Base-by-base conservation (phyloP, 2,888 invertebrate species). In the Yponomeuta plumbellus region DNA sequence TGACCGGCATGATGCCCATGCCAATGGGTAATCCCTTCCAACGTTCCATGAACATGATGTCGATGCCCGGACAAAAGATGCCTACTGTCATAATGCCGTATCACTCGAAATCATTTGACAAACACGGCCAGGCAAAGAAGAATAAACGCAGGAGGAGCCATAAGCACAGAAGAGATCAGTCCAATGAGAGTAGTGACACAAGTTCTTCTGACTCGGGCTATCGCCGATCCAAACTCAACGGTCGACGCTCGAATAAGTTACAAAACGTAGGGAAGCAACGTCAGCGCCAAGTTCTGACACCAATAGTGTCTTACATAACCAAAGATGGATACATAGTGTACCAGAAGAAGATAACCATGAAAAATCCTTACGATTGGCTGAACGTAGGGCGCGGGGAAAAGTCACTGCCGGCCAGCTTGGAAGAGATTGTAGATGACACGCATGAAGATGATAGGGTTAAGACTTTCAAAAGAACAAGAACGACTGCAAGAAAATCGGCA, bases 251-350 rank as follows among this genome's bases (percentile, higher is more conserved):
- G n/a, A 20, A 64, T 65, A 57, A 72, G 59, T 13, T 23, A 11
- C 59, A 22, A 70, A 61, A 69, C 61, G 66, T 57, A 64, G 57
- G 1, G 69, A 68, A 21, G 40, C 74, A 34, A 17, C 44, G 10
- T 1, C 74, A 75, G 21, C 74, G 77, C 0, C 79, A 86, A 67
- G 82, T 87, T 0, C 69, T 90, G 2, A 88, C 86, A 8, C 89
- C 89, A 1, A 85, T 90, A 0, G 82, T 89, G 0, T 89, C 89
- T 0, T 89, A 89, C 62, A 80, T 90, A 0, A 88, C 88, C 0
- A 84, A 84, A 63, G 84, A 85, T 67, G 89, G 89, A 0, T 83
- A 82, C 58, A 86, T 88, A 3, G 79, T 88, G 1, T 90, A 85
- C 67, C 85, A 88, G 73, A 89, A 88, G 71, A 88, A 84, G 69